These are phyloP conservation scores for Chauna torquata DNA, from an alignment of 2,113 vertebrate genomes.

Conservation along the genomic window DNA sequence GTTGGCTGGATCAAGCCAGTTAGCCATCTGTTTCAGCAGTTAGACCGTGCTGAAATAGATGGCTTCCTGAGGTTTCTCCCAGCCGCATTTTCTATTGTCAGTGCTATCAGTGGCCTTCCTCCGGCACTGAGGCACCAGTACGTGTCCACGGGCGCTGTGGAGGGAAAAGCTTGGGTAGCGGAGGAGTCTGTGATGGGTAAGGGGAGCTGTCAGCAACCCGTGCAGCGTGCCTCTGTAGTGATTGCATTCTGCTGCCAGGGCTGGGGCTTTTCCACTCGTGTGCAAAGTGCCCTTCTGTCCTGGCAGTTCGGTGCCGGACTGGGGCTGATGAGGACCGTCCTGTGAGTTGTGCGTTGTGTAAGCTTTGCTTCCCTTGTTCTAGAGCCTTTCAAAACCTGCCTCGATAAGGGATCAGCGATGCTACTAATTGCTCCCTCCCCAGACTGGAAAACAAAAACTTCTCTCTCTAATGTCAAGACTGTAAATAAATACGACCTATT, in stretches of 20 bases:
- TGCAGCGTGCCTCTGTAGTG: neutral
- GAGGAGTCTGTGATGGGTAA: rapidly evolving
- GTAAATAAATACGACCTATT: neutral
- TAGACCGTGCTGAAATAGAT: neutral
- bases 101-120: neutral
- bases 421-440: neutral
- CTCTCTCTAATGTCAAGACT: neutral
- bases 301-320: neutral
- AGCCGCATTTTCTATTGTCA: rapidly evolving
- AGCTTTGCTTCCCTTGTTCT: neutral
- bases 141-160: rapidly evolving
- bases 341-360: neutral
- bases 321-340: neutral
- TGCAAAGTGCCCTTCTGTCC: neutral
- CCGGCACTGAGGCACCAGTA: neutral
- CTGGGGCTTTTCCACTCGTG: neutral
- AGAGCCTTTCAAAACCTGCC: neutral
- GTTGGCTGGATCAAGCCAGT: neutral
- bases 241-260: too few relatives aligned
- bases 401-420: neutral
- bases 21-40: neutral
- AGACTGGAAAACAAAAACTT: neutral
- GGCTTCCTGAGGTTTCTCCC: neutral
- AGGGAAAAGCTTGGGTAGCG: neutral
- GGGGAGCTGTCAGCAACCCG: neutral